Evolutionary conservation across 2,888 invertebrate species (phyloP).

Genomic region (Aelia acuminata): DNA sequence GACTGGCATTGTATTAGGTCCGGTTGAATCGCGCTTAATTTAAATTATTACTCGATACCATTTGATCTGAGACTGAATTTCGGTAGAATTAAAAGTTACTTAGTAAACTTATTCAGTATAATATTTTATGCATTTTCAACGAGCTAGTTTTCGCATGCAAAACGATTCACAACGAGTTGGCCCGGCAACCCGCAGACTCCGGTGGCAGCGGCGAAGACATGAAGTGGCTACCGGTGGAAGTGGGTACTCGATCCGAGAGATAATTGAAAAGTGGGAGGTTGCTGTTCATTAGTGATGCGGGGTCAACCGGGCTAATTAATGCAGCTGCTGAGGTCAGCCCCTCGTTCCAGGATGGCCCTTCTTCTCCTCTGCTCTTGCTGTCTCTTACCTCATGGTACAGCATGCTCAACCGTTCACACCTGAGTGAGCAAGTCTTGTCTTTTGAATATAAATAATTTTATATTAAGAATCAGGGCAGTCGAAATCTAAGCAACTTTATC

Average conservation of each 20-base stretch:
- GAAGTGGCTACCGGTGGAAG: slow-evolving; percentile 12
- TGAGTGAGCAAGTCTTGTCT: background rate
- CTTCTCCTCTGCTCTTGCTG: background rate
- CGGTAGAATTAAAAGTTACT: no score
- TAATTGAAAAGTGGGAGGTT: slow-evolving; percentile 45
- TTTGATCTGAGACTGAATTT: no score
- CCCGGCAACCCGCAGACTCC: background rate
- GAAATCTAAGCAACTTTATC: no score
- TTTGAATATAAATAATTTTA: background rate
- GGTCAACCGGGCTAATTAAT: slow-evolving; percentile 36
- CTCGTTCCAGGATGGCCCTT: slow-evolving; percentile 5
- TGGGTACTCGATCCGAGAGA: slow-evolving; percentile 38
- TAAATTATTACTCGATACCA: background rate
- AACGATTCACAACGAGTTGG: background rate
- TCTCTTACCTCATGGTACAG: background rate
- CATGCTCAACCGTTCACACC: background rate
- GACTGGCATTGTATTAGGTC: no score
- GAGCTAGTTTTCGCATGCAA: background rate
- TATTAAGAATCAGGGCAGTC: no score
- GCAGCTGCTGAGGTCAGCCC: slow-evolving; percentile 32
- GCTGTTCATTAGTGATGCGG: slow-evolving; percentile 36
- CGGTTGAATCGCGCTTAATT: no score
- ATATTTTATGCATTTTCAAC: background rate
- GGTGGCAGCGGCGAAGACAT: background rate
- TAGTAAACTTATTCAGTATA: no score